Percentiles rank a stretch among this genome's conserved stretches.
phyloP scores from a whole-genome alignment of 1,140 invertebrate genomes.

The Trachymyrmex septentrionalis region DNA sequence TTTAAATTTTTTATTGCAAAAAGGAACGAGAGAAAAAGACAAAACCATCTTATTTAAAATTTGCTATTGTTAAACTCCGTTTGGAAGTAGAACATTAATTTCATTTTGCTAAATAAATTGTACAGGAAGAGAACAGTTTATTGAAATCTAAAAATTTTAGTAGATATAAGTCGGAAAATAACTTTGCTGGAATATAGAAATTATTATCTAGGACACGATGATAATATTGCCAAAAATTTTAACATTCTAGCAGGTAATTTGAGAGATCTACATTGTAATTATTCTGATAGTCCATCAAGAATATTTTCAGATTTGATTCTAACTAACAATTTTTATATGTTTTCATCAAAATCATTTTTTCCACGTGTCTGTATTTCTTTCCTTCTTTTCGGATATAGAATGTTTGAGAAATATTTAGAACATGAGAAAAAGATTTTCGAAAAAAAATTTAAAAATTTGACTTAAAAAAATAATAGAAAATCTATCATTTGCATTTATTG shows the following conservation, averaged over 20 bases:
- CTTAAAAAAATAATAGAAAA: background rate
- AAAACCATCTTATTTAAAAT: background rate
- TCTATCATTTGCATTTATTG: background rate
- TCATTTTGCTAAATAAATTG: background rate
- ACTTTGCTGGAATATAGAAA: too few species aligned
- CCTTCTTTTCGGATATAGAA: background rate
- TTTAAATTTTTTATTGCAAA: conserved; percentile 24
- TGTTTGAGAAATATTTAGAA: background rate
- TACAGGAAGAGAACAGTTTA: background rate
- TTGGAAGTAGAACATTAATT: background rate
- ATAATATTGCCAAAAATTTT: too few species aligned
- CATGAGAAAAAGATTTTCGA: background rate
- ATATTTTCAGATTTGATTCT: too few species aligned
- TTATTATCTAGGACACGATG: too few species aligned
- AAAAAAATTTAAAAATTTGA: background rate
- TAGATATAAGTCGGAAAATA: too few species aligned
- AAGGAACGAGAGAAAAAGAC: background rate
- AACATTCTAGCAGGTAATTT: too few species aligned
- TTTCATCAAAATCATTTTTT: too few species aligned
- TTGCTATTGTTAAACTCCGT: background rate
- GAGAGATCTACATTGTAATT: too few species aligned
- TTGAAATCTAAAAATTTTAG: too few species aligned
- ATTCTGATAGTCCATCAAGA: too few species aligned
- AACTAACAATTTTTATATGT: too few species aligned
- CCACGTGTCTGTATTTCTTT: too few species aligned